A percentile compares a stretch with the other conserved stretches of the same genome.
Evolutionary conservation across 2,888 invertebrate genomes (phyloP).

Genomic region (Incurvaria masculella): DNA sequence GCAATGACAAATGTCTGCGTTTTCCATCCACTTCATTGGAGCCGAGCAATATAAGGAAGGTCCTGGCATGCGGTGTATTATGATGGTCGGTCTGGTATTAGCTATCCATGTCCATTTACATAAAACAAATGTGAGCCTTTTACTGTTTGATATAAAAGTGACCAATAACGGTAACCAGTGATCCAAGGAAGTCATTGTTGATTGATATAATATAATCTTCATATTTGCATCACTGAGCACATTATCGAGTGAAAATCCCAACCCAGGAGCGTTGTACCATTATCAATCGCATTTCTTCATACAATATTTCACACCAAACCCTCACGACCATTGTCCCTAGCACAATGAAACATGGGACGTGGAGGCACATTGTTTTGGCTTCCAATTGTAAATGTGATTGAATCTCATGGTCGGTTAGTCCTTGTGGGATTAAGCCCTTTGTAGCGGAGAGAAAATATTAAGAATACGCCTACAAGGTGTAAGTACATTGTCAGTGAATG

Average conservation of each 20-base stretch:
- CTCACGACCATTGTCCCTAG: neutral
- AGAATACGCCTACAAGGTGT: neutral
- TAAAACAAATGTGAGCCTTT: too few species aligned
- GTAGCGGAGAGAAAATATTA: neutral
- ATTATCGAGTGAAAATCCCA: neutral
- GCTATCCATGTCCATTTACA: too few species aligned
- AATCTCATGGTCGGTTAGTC: neutral
- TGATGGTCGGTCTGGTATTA: too few species aligned
- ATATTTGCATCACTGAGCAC: neutral
- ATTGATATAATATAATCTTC: neutral
- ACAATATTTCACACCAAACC: neutral
- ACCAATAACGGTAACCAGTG: too few species aligned
- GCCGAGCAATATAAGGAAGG: too few species aligned
- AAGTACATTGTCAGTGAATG: neutral
- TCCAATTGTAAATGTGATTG: conserved; percentile 35
- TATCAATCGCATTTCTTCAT: neutral
- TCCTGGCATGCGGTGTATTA: too few species aligned
- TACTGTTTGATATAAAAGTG: too few species aligned
- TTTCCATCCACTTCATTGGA: too few species aligned
- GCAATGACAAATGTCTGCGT: too few species aligned
- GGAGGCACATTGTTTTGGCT: conserved; percentile 11
- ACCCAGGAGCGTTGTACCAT: neutral
- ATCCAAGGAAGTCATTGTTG: too few species aligned
- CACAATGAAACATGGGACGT: neutral
- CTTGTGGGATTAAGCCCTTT: neutral